A percentile compares a stretch with the other conserved stretches of the same genome.
phyloP scores from a whole-genome alignment of 2,797 vertebrate species.

The Myiothlypis coronata region DNA sequence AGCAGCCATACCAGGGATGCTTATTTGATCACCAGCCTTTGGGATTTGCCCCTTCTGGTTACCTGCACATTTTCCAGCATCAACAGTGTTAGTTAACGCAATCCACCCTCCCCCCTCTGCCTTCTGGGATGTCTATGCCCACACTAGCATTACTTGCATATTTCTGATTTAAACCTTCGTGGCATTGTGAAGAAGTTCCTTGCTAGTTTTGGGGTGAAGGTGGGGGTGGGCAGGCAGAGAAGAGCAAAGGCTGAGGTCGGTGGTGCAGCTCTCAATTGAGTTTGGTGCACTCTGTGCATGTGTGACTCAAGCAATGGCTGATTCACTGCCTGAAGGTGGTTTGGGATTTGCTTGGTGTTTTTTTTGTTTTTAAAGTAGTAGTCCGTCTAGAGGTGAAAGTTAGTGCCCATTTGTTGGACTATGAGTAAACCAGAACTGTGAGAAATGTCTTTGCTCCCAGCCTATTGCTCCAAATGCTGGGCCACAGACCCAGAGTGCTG shows the following conservation, averaged over 20 bases:
- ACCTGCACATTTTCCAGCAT: neutral
- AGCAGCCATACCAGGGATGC: neutral
- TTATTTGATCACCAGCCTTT: neutral
- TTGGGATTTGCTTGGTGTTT: neutral
- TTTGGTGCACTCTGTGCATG: accelerated
- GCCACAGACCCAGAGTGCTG: accelerated
- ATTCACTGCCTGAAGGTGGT: neutral
- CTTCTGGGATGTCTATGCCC: neutral
- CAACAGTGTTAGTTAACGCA: neutral
- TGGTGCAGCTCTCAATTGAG: neutral
- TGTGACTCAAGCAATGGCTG: neutral
- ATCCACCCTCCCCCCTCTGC: accelerated
- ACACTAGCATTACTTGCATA: neutral
- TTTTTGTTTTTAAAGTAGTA: neutral
- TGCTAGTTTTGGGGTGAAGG: neutral
- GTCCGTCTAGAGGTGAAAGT: neutral
- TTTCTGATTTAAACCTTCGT: neutral
- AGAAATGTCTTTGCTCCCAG: neutral
- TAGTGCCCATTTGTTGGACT: neutral
- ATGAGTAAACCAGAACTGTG: neutral
- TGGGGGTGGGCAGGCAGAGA: neutral
- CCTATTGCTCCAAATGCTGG: accelerated
- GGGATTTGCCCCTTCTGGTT: neutral
- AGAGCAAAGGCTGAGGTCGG: neutral
- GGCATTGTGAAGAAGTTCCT: neutral